phyloP scores from a whole-genome alignment of 2,888 invertebrate genomes.

The Lissonota sp. region DNA sequence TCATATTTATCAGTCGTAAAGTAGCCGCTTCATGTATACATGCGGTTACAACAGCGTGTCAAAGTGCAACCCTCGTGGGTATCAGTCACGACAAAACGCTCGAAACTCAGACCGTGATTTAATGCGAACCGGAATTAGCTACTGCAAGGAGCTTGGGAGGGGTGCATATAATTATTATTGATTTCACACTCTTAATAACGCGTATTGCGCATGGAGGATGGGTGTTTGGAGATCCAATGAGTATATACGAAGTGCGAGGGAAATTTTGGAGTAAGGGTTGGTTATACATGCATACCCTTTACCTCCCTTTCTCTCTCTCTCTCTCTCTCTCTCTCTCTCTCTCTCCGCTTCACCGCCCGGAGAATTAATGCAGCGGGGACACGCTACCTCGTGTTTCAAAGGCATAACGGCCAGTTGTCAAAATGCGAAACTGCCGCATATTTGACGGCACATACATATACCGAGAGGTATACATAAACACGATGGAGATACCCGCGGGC shows the following conservation, averaged over 20 bases:
- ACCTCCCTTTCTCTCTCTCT: neutral
- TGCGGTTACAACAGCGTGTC: conserved; percentile 33
- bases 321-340: neutral
- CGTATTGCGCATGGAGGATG: conserved; percentile 41
- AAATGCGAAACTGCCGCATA: conserved; percentile 74
- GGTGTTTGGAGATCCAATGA: conserved; percentile 14
- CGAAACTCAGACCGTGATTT: neutral
- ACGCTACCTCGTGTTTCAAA: conserved; percentile 76
- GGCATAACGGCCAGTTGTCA: conserved; percentile 78
- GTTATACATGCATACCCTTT: conserved; percentile 51
- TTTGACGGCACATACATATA: conserved; percentile 51
- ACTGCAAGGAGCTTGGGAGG: conserved; percentile 5
- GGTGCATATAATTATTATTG: conserved; percentile 68
- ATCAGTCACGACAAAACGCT: conserved; percentile 22
- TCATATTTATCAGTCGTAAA: conserved; percentile 38
- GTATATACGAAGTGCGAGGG: conserved; percentile 3
- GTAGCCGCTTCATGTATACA: neutral
- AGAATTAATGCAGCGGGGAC: conserved; percentile 74
- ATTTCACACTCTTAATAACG: conserved; percentile 70
- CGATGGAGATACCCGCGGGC: conserved; percentile 3
- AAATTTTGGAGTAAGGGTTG: neutral
- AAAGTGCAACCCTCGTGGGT: conserved; percentile 27
- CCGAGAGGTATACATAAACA: conserved; percentile 15
- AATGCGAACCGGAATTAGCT: conserved; percentile 27
- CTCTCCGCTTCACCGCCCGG: conserved; percentile 13